These are phyloP conservation scores for Dicycla oo DNA, from an alignment of 2,888 invertebrate species.

Conservation along the genomic window DNA sequence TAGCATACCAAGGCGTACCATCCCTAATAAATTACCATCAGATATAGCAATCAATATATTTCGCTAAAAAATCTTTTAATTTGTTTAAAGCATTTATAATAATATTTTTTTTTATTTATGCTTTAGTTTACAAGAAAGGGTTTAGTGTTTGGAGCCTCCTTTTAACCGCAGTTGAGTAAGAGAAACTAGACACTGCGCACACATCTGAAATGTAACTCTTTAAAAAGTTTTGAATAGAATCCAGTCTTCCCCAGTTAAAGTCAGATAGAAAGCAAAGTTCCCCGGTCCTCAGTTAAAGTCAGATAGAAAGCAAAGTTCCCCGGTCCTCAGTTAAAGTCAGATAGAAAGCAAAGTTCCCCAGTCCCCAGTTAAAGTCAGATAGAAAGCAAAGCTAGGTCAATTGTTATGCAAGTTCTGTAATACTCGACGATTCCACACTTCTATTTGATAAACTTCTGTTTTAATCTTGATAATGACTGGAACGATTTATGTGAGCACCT, in stretches of 20 bases:
- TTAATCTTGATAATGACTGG: constrained; percentile 26
- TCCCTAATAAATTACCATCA: neutral
- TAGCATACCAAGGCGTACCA: no score
- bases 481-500: constrained; percentile 19
- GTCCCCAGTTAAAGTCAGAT: constrained; percentile 10
- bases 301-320: constrained; percentile 20
- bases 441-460: constrained; percentile 11
- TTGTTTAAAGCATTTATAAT: no score
- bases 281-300: constrained; percentile 11
- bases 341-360: constrained; percentile 18
- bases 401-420: constrained; percentile 26
- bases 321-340: constrained; percentile 10
- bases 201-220: constrained; percentile 29
- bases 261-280: constrained; percentile 17
- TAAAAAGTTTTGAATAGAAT: constrained; percentile 32
- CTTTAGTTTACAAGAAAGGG: no score
- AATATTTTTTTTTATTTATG: no score
- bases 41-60: no score
- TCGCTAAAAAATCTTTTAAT: no score
- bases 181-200: constrained; percentile 4
- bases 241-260: constrained; percentile 19
- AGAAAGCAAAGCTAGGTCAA: constrained; percentile 28
- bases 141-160: no score
- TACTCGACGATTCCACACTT: constrained; percentile 19
- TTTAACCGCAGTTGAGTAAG: neutral